Percentiles rank a stretch among this genome's conserved stretches.
phyloP scores from a whole-genome alignment of 2,797 vertebrate species.

The Rhinatrema bivittatum region DNA sequence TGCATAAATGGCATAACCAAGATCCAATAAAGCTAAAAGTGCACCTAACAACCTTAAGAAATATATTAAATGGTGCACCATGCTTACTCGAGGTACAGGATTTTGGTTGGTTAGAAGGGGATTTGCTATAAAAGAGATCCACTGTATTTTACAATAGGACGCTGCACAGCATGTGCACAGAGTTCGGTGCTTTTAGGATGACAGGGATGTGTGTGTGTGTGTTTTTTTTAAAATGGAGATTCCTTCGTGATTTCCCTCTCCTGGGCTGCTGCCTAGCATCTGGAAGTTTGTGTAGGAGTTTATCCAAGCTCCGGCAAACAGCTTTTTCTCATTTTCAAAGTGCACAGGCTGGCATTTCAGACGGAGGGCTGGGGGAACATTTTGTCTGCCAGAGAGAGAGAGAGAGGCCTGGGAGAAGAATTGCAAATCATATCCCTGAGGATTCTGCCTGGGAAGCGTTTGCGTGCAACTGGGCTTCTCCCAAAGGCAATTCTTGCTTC shows the following conservation, averaged over 20 bases:
- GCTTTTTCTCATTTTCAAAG: conserved; percentile 95
- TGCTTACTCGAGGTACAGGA: too few relatives aligned
- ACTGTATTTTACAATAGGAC: too few relatives aligned
- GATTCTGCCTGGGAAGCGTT: too few relatives aligned
- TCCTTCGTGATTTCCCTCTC: conserved; percentile 53
- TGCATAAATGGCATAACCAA: too few relatives aligned
- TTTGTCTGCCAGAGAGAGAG: conserved; percentile 50
- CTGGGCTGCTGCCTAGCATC: conserved; percentile 81
- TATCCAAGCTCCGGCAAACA: conserved; percentile 84
- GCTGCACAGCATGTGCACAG: too few relatives aligned
- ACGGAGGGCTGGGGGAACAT: conserved; percentile 31
- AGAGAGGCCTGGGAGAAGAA: conserved; percentile 45
- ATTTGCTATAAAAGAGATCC: too few relatives aligned
- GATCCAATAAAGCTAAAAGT: too few relatives aligned
- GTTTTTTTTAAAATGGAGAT: conserved; percentile 38
- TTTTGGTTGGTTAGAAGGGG: too few relatives aligned
- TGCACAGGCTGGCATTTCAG: conserved; percentile 76
- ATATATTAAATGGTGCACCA: too few relatives aligned
- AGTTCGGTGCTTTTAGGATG: too few relatives aligned
- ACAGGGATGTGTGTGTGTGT: neutral
- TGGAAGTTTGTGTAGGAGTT: conserved; percentile 93
- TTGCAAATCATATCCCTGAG: conserved; percentile 64
- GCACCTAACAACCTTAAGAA: too few relatives aligned
- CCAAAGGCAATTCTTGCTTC: too few relatives aligned
- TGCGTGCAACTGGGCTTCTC: conserved; percentile 28